phyloP scores from a whole-genome alignment of 2,888 invertebrate genomes.

The Heteropelma amictum region DNA sequence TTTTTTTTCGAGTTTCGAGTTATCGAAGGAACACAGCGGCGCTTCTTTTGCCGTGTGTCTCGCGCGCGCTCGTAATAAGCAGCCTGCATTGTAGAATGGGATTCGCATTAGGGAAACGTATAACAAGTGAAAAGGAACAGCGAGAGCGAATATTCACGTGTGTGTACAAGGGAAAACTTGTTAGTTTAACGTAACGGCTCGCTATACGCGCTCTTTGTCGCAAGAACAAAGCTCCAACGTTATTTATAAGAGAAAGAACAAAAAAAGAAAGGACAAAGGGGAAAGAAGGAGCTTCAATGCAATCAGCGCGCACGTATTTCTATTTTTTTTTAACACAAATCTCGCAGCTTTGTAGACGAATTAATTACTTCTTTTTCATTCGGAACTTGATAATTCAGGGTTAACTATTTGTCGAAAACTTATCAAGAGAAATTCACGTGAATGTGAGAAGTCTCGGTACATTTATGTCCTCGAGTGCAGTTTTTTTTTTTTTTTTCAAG shows the following conservation, averaged over 20 bases:
- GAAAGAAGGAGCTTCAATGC: too few relatives aligned
- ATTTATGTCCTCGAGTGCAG: too few relatives aligned
- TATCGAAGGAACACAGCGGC: constrained; percentile 43
- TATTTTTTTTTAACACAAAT: too few relatives aligned
- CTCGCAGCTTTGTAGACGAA: too few relatives aligned
- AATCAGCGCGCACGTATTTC: too few relatives aligned
- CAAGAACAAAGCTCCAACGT: not conserved
- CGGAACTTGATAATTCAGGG: too few relatives aligned
- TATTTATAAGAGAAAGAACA: constrained; percentile 9
- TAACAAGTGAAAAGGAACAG: constrained; percentile 29
- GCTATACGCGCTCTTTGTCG: constrained; percentile 11
- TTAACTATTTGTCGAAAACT: too few relatives aligned
- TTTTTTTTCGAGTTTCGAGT: constrained; percentile 36
- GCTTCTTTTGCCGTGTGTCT: constrained; percentile 6
- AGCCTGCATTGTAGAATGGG: constrained; percentile 53
- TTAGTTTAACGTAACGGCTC: constrained; percentile 21
- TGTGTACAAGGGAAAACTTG: constrained; percentile 24
- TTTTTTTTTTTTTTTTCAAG: too few relatives aligned
- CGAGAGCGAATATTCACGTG: not conserved
- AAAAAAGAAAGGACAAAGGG: not conserved
- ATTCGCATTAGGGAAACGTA: constrained; percentile 52
- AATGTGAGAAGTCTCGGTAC: too few relatives aligned
- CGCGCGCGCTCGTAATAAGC: constrained; percentile 51
- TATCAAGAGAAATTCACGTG: too few relatives aligned
- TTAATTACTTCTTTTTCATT: too few relatives aligned